Evolutionary conservation across 2,888 invertebrate species (phyloP).

Genomic region (Noctuana brunneofusca): DNA sequence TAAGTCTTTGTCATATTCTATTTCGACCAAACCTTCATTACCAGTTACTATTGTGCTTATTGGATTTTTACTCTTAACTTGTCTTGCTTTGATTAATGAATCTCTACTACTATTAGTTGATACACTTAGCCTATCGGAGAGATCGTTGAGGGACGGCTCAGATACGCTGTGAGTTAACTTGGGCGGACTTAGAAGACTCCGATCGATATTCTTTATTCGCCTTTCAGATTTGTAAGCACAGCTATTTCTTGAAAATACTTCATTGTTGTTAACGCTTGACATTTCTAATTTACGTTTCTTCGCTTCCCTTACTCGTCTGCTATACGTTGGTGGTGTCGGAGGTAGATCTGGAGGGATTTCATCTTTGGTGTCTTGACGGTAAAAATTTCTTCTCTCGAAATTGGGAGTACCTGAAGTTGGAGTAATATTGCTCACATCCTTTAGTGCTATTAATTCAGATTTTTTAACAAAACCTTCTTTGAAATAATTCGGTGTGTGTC

Average conservation of each 20-base stretch:
- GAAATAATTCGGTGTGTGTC: slow-evolving; percentile 83
- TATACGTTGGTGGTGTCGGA: slow-evolving; percentile 71
- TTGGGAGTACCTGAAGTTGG: slow-evolving; percentile 74
- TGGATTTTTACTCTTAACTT: slow-evolving; percentile 47
- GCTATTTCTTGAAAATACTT: slow-evolving; percentile 64
- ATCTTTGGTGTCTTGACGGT: slow-evolving; percentile 58
- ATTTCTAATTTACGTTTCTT: slow-evolving; percentile 78
- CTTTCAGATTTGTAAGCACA: slow-evolving; percentile 71
- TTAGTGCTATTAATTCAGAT: slow-evolving; percentile 73
- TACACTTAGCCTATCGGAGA: slow-evolving; percentile 66
- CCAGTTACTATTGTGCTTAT: slow-evolving; percentile 71
- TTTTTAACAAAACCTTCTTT: slow-evolving; percentile 83
- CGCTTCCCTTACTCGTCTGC: slow-evolving; percentile 74
- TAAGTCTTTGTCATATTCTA: slow-evolving; percentile 80
- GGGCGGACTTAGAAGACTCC: slow-evolving; percentile 50
- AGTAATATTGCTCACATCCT: slow-evolving; percentile 85
- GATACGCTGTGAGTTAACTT: slow-evolving; percentile 69
- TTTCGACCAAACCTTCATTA: slow-evolving; percentile 80
- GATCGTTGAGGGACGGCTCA: slow-evolving; percentile 68
- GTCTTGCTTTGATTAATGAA: slow-evolving; percentile 55
- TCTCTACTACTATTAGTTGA: slow-evolving; percentile 57
- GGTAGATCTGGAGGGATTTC: slow-evolving; percentile 67
- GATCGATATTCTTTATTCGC: slow-evolving; percentile 60
- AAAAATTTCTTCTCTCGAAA: slow-evolving; percentile 61
- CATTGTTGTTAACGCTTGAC: slow-evolving; percentile 56